These are phyloP conservation scores for Asbolus verrucosus DNA, from an alignment of 1,140 invertebrate genomes.

Conservation along the genomic window DNA sequence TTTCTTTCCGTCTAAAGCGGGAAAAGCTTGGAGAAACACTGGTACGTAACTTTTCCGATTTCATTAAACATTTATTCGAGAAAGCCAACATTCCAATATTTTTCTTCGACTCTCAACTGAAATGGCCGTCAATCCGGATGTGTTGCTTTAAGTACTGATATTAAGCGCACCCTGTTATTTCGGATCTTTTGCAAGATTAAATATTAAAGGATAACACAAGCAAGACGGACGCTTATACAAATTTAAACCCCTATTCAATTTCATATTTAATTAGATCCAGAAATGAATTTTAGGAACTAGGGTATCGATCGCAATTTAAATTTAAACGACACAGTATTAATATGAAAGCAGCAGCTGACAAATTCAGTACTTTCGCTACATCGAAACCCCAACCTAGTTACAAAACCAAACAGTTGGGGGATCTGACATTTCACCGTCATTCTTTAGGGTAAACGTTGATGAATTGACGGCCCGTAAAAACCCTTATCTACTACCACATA, in stretches of 20 bases:
- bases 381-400: too few species aligned
- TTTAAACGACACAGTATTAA: background rate
- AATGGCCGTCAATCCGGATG: too few species aligned
- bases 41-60: constrained; percentile 21
- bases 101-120: background rate
- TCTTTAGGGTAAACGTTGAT: too few species aligned
- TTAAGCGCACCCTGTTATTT: constrained; percentile 24
- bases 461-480: too few species aligned
- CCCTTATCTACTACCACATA: too few species aligned
- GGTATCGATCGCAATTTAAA: constrained; percentile 3
- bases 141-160: background rate
- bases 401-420: too few species aligned
- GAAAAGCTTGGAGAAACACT: constrained; percentile 4
- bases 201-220: constrained; percentile 9
- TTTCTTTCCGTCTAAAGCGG: background rate
- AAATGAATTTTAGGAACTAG: background rate
- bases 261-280: constrained; percentile 14
- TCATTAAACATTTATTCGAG: constrained; percentile 14
- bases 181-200: background rate
- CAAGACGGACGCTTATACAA: constrained; percentile 14
- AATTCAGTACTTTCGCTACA: too few species aligned
- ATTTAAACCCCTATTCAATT: constrained; percentile 11
- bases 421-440: too few species aligned
- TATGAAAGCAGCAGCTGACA: too few species aligned
- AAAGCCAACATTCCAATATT: background rate